Percentiles rank a stretch among this genome's conserved stretches.
Evolutionary conservation across 2,113 vertebrate species (phyloP).

Genomic region (Megaceryle torquata): DNA sequence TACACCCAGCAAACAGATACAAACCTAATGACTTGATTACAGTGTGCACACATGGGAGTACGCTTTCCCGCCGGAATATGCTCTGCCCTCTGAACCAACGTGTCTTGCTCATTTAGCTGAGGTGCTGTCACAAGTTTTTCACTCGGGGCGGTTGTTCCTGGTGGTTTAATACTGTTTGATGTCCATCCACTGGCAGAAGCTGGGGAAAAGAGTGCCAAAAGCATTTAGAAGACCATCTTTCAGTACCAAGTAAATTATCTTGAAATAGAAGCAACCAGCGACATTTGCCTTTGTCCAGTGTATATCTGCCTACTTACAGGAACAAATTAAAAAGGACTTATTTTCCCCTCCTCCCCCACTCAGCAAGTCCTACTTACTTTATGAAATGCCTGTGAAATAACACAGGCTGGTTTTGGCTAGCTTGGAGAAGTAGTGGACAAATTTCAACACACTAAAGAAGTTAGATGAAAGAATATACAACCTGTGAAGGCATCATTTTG

Average conservation of each 20-base stretch:
- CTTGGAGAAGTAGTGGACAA: neutral
- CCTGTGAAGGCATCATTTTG: neutral
- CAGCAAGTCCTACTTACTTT: neutral
- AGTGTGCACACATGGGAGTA: slow-evolving; percentile 92
- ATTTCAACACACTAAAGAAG: slow-evolving; percentile 10
- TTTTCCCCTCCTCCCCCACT: neutral
- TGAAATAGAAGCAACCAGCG: neutral
- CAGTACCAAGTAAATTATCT: neutral
- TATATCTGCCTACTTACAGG: neutral
- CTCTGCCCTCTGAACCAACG: slow-evolving; percentile 90
- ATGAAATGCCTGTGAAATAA: slow-evolving; percentile 1
- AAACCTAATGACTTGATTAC: slow-evolving; percentile 90
- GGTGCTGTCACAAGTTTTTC: slow-evolving; percentile 61
- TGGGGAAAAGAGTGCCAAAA: slow-evolving; percentile 8
- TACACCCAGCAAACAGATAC: neutral
- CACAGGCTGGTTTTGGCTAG: neutral
- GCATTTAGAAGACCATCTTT: neutral
- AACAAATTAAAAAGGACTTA: neutral
- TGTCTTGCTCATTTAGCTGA: slow-evolving; percentile 82
- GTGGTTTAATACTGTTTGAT: slow-evolving; percentile 65
- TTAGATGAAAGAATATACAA: neutral
- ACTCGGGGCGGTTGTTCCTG: slow-evolving; percentile 26
- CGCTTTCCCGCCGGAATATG: slow-evolving; percentile 92
- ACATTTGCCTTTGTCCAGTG: neutral
- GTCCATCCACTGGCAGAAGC: slow-evolving; percentile 78